A percentile compares a stretch with the other conserved stretches of the same genome.
Conservation (phyloP, 2,113 vertebrate species). For the Alexandromys fortis region DNA sequence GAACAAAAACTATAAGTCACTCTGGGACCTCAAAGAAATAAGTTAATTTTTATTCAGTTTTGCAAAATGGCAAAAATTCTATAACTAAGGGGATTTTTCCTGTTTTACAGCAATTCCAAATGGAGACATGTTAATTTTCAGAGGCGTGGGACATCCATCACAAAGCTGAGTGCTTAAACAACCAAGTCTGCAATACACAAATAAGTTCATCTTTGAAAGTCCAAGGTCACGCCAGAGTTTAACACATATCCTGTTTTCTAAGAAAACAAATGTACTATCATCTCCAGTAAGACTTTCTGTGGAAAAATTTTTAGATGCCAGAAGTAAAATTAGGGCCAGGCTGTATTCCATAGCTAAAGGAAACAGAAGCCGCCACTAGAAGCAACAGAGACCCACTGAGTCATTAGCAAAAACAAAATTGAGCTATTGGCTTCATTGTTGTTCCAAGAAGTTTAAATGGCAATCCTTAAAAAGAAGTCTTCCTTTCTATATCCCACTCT, state of each 20-base stretch:
- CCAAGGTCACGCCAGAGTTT: constrained; percentile 61
- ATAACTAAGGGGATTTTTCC: constrained; percentile 11
- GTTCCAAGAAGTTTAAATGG: constrained; percentile 23
- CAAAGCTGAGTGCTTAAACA: constrained; percentile 73
- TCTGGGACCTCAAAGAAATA: constrained; percentile 59
- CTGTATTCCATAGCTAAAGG: neutral
- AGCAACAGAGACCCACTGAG: neutral
- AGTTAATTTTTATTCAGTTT: constrained; percentile 65
- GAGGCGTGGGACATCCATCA: neutral
- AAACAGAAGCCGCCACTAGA: constrained; percentile 13
- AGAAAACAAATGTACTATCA: constrained; percentile 76
- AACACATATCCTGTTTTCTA: constrained; percentile 80
- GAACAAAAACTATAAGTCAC: constrained; percentile 35
- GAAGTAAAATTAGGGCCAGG: constrained; percentile 64
- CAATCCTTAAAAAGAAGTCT: constrained; percentile 16
- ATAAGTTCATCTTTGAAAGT: constrained; percentile 68
- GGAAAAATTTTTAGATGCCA: constrained; percentile 68
- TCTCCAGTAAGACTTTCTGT: constrained; percentile 62
- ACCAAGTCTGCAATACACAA: constrained; percentile 47
- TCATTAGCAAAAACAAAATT: neutral
- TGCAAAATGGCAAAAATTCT: constrained; percentile 36
- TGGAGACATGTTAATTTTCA: constrained; percentile 14
- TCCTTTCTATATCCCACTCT: constrained; percentile 1
- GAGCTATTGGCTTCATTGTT: constrained; percentile 27
- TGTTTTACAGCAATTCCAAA: constrained; percentile 71